Percentiles rank a stretch among this genome's conserved stretches.
These are phyloP conservation scores for Coluber constrictor DNA, from an alignment of 2,797 vertebrate species.

Conservation along the genomic window DNA sequence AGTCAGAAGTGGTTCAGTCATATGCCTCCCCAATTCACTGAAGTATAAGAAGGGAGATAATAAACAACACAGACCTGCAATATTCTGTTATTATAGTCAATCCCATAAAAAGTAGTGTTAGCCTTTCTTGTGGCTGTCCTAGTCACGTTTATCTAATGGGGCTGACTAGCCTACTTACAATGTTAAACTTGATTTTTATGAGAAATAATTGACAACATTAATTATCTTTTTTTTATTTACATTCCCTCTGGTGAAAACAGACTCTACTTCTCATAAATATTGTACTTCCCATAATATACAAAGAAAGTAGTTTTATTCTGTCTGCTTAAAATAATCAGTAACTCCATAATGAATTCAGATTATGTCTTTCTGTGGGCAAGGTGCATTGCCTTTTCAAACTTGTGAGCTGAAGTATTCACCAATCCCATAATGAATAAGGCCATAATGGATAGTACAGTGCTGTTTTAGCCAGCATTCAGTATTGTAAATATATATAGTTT, in stretches of 20 bases:
- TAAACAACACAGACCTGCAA: background rate
- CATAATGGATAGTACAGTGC: no score
- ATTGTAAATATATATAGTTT: background rate
- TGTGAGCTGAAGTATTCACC: background rate
- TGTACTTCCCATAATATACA: background rate
- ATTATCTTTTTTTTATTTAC: background rate
- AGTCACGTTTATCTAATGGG: background rate
- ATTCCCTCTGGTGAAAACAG: background rate
- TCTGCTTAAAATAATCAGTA: background rate
- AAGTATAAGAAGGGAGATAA: background rate
- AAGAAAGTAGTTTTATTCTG: background rate
- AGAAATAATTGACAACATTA: background rate
- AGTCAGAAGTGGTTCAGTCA: background rate
- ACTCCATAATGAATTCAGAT: background rate
- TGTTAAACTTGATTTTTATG: background rate
- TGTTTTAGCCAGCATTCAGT: background rate
- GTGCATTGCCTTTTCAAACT: background rate
- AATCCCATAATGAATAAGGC: background rate
- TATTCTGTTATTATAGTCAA: background rate
- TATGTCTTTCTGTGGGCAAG: background rate
- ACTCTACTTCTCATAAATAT: background rate
- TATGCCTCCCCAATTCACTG: background rate
- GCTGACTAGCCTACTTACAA: background rate
- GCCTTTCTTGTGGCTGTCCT: background rate
- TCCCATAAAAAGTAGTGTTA: background rate